Conservation (phyloP, 2,113 vertebrate species). For the Phalacrocorax aristotelis region DNA sequence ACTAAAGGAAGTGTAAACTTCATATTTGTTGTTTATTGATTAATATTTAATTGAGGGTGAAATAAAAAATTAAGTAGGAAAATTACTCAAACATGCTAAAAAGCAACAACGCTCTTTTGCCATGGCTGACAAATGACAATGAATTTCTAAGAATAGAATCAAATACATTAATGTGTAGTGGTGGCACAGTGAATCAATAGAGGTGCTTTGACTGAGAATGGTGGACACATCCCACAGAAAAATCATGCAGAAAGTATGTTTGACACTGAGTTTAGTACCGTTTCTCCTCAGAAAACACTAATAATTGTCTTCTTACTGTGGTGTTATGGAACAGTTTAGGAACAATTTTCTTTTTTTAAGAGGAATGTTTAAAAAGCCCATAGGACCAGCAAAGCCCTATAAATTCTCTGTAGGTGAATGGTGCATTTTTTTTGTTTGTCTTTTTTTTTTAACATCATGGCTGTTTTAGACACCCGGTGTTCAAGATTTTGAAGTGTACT, state of each 20-base stretch:
- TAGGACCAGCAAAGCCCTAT: background rate
- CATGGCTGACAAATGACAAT: background rate
- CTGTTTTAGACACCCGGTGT: background rate
- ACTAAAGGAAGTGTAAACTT: background rate
- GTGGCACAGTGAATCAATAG: background rate
- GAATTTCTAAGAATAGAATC: background rate
- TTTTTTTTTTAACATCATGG: no score
- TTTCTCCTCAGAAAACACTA: background rate
- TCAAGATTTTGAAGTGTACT: background rate
- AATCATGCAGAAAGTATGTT: background rate
- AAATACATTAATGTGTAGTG: background rate
- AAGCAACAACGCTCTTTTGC: background rate
- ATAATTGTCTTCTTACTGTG: background rate
- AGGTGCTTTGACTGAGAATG: background rate
- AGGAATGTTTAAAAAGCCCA: background rate
- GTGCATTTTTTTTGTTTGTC: no score
- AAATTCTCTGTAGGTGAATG: background rate
- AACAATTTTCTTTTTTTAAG: background rate
- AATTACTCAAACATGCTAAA: background rate
- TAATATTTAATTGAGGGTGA: slow-evolving; percentile 46
- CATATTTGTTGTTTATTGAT: slow-evolving; percentile 11
- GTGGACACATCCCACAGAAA: background rate
- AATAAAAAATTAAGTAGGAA: slow-evolving; percentile 52
- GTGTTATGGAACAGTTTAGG: background rate
- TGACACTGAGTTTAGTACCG: background rate